Evolutionary conservation across 2,797 vertebrate species (phyloP), one percentile per base, ranked within the genome.

Genomic region (Smutsia gigantea): DNA sequence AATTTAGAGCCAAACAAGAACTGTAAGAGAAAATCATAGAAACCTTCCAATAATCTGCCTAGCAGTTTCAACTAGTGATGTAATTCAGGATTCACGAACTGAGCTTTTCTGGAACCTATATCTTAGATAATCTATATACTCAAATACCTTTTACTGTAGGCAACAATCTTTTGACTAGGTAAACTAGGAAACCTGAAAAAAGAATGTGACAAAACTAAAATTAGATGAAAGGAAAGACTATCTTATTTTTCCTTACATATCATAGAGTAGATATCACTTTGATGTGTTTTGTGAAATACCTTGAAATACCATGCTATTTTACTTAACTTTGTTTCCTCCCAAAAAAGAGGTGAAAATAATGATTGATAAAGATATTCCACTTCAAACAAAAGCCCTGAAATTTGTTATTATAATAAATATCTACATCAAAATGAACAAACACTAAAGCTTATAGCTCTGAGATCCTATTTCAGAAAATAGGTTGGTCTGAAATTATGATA

Each of bases 101-200:
- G n/a, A 95, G 91, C 5, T 55, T 53, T 95, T 66, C 37, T 18
- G 12, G 7, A 4, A 57, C 14, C 4, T 75, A 23, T 72, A 51
- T 68, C 14, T 90, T 92, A 94, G 25, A 46, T 84, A 7, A 92
- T 64, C 72, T 84, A 34, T 42, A 68, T 64, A 87, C 61, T 88
- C 59, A 90, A 85, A 79, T 72, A 95, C 4, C 74, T 97, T 98
- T 19, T 92, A 97, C 94, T 96, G 42, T 88, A 98, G 96, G 95
- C 93, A 97, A 46, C 46, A 46, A 46, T 97, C 96, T 98, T 97
- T 98, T 97, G 94, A 98, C 88, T 96, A 63, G 31, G 89, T 15
- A 97, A 94, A 97, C 96, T 57, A 92, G 7, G n/a, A 97, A 95
- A 95, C n/a, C 78, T 97, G 61, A 34, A 96, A 97, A 74, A 66